Percentiles rank a stretch among this genome's conserved stretches.
These are phyloP conservation scores for Cyclophora punctaria DNA, from an alignment of 2,888 invertebrate genomes.

Conservation along the genomic window DNA sequence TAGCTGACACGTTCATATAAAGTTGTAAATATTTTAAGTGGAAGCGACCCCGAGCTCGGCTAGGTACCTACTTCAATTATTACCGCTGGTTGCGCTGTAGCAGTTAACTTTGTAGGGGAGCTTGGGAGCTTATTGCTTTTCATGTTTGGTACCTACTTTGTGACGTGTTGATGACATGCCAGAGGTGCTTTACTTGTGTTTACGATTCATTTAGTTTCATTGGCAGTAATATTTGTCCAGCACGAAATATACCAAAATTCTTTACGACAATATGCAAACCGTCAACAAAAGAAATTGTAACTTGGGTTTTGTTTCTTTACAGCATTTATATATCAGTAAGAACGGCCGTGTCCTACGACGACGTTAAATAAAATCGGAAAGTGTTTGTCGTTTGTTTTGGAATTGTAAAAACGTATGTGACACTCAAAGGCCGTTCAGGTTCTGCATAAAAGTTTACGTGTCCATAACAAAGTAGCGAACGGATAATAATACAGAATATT, in stretches of 20 bases:
- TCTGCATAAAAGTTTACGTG: conserved; percentile 47
- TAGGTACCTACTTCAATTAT: conserved; percentile 18
- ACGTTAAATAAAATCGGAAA: background rate
- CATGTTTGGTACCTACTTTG: conserved; percentile 5
- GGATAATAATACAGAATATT: conserved; percentile 50
- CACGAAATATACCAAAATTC: too few species aligned
- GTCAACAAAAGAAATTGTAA: too few species aligned
- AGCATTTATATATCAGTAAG: too few species aligned
- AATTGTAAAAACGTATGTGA: conserved; percentile 23
- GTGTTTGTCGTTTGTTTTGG: conserved; percentile 6
- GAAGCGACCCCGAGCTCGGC: conserved; percentile 45
- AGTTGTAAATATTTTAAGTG: conserved; percentile 60
- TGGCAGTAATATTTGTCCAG: too few species aligned
- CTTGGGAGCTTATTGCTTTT: conserved; percentile 6
- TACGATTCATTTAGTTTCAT: conserved; percentile 1
- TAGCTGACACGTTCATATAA: conserved; percentile 67
- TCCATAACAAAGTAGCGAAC: conserved; percentile 43
- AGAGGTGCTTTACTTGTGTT: background rate
- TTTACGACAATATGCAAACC: too few species aligned
- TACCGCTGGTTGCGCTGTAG: conserved; percentile 8
- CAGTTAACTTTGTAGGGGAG: conserved; percentile 13
- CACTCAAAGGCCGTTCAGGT: conserved; percentile 31
- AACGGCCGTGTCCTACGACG: too few species aligned
- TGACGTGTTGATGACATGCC: conserved; percentile 1
- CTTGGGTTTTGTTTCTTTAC: too few species aligned